Conservation (phyloP, 2,797 vertebrate genomes). For the Artibeus jamaicensis region DNA sequence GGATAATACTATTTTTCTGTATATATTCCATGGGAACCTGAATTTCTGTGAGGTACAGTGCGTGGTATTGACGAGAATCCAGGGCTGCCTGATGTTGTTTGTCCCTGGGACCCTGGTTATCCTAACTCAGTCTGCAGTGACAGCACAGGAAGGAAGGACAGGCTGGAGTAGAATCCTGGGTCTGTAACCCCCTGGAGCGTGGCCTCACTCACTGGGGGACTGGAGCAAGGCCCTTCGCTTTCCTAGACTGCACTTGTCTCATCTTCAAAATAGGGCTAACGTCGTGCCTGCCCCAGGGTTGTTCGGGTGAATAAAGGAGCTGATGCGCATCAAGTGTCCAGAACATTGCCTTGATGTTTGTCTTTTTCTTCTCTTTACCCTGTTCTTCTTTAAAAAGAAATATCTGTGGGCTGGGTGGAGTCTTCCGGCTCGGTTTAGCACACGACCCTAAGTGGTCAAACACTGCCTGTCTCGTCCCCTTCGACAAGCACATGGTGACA, state of each 20-base stretch:
- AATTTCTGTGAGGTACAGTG: neutral
- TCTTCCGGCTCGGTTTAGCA: neutral
- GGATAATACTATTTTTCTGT: neutral
- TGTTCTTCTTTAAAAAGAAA: neutral
- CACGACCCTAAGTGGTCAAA: neutral
- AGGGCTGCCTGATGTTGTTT: neutral
- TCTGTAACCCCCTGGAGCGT: accelerated
- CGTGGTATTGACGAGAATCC: neutral
- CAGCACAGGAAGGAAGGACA: neutral
- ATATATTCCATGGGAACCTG: neutral
- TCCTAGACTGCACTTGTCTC: neutral
- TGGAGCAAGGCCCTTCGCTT: neutral
- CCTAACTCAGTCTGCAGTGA: neutral
- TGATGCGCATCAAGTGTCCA: neutral
- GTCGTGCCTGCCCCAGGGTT: neutral
- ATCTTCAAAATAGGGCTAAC: neutral
- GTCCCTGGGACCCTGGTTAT: neutral
- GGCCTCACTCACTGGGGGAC: neutral
- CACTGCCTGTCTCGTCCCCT: neutral
- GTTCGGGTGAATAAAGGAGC: neutral
- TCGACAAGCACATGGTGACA: neutral
- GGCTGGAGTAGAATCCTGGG: neutral
- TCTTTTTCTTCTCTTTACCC: neutral
- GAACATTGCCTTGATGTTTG: neutral
- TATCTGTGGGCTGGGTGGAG: neutral